A percentile compares a stretch with the other conserved stretches of the same genome.
phyloP scores from a whole-genome alignment of 2,888 invertebrate genomes.

The Seira sanloemensis region DNA sequence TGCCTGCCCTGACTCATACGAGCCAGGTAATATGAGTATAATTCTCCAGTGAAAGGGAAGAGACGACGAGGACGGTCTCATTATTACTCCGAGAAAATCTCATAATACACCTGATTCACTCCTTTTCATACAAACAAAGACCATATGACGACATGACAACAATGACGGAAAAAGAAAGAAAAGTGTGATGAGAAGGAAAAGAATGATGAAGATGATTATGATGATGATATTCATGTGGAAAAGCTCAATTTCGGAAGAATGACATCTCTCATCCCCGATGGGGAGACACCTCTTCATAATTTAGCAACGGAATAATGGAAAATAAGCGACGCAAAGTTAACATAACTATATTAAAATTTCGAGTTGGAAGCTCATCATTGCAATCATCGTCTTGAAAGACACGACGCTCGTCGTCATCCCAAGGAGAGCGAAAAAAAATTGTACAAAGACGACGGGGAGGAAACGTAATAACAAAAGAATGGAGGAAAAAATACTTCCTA shows the following conservation, averaged over 20 bases:
- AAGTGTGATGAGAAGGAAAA: neutral
- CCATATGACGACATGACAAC: neutral
- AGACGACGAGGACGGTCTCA: neutral
- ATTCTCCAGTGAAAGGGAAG: neutral
- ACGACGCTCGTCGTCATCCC: neutral
- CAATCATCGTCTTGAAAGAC: neutral
- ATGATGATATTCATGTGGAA: neutral
- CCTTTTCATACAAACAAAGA: neutral
- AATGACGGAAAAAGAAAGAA: neutral
- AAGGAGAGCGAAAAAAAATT: neutral
- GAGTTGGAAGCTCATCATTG: neutral
- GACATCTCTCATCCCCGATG: too few species aligned
- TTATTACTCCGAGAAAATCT: neutral
- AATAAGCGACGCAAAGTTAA: neutral
- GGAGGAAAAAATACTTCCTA: neutral
- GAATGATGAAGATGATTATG: neutral
- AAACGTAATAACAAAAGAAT: too few species aligned
- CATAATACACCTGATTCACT: neutral
- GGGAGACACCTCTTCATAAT: neutral
- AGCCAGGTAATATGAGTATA: too few species aligned
- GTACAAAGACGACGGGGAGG: too few species aligned
- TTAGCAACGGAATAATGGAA: neutral
- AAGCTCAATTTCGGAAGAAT: neutral
- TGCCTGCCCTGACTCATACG: neutral
- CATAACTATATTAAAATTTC: neutral